A percentile compares a stretch with the other conserved stretches of the same genome.
Conservation (phyloP, 2,113 vertebrate genomes). For the Malaclemys terrapin region DNA sequence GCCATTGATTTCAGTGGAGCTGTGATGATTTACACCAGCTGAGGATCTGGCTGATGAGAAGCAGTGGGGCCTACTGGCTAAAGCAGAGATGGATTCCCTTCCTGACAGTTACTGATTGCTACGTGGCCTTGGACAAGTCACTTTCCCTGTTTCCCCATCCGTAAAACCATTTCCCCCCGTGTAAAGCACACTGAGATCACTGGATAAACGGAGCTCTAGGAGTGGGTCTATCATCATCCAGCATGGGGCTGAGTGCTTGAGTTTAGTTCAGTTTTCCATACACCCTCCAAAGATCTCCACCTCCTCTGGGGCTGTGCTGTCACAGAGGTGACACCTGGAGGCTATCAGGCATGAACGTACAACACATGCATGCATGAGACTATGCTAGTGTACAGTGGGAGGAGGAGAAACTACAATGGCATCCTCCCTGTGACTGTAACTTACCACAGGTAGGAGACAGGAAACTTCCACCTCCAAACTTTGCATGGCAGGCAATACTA, state of each 20-base stretch:
- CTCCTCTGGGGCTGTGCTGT: background rate
- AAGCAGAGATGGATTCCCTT: background rate
- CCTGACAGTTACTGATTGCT: background rate
- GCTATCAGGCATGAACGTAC: background rate
- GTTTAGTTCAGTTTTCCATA: background rate
- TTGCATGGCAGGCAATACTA: background rate
- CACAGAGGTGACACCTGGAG: background rate
- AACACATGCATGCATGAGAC: background rate
- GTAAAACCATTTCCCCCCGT: background rate
- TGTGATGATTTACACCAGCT: background rate
- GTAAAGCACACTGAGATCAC: background rate
- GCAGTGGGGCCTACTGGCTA: background rate
- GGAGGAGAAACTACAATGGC: background rate
- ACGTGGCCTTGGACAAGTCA: background rate
- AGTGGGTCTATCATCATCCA: background rate
- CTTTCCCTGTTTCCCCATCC: background rate
- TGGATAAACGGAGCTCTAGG: background rate
- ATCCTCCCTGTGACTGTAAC: background rate
- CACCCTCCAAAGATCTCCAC: background rate
- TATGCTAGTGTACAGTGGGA: background rate
- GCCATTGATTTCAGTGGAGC: background rate
- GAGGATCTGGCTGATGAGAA: background rate
- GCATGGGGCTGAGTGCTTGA: background rate
- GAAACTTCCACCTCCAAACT: background rate
- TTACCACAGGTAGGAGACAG: background rate